These are phyloP conservation scores for Amphilophus citrinellus DNA, from an alignment of 2,113 vertebrate species.

Conservation along the genomic window DNA sequence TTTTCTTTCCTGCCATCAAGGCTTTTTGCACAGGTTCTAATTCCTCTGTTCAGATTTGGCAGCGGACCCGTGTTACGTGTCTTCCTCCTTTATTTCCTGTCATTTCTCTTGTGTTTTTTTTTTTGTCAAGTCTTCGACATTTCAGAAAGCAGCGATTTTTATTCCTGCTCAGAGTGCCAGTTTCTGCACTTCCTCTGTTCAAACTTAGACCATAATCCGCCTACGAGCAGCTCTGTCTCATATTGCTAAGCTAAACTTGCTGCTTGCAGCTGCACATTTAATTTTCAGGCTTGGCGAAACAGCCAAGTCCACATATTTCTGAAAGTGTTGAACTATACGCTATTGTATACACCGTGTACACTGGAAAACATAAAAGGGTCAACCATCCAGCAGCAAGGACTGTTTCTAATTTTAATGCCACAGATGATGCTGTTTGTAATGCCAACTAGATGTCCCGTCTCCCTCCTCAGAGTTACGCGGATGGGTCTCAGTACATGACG, in stretches of 20 bases:
- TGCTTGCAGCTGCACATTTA: neutral
- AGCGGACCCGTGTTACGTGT: neutral
- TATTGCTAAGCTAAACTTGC: neutral
- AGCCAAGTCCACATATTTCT: neutral
- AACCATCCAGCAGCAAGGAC: neutral
- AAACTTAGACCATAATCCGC: neutral
- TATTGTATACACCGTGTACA: neutral
- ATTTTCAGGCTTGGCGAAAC: neutral
- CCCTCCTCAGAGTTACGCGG: slow-evolving; percentile 88
- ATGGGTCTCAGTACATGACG: slow-evolving; percentile 91
- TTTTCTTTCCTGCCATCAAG: neutral
- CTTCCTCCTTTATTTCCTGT: neutral
- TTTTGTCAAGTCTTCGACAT: neutral
- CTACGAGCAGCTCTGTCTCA: neutral
- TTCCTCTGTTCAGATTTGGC: neutral
- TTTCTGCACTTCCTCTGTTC: neutral
- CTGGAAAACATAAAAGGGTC: neutral
- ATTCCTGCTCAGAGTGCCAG: neutral
- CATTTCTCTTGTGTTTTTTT: neutral
- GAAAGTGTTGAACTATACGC: neutral
- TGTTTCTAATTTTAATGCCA: neutral
- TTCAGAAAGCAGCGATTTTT: neutral
- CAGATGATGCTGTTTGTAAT: neutral
- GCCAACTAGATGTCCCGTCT: neutral
- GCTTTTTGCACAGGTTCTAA: neutral